Evolutionary conservation across 2,888 invertebrate genomes (phyloP), one percentile per base, ranked within the genome.

Genomic region (Calliphora vomitoria): DNA sequence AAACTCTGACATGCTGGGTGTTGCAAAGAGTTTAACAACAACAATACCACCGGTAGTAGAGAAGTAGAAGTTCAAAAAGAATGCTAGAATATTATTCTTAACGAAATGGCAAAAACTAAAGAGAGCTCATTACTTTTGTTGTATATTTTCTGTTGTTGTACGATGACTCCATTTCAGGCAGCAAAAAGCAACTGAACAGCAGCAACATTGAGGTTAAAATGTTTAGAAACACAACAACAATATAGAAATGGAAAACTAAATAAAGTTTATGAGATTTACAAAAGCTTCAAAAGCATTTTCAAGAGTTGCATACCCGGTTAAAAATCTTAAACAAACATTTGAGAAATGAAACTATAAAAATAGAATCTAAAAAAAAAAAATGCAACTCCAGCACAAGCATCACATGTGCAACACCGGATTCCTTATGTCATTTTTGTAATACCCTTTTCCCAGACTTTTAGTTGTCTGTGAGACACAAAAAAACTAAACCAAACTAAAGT

Each of bases 231-330:
- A 58, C 31, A 18, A 35, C 44, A 82, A 35, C 35, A 55, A 66
- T n/a, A 18, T n/a, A 64, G 13, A 66, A 58, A 82, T 38, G 41
- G n/a, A 60, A 62, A 53, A 38, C 13, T 68, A 41, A 41, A 76
- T 62, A 83, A 83, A 71, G 62, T 74, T 74, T 78, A 62, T 69
- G 41, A 10, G 13, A 58, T 78, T 50, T 53, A 47, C 60, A 66
- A 68, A 84, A 50, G 66, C 72, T 55, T 62, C 50, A 62, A 62
- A 78, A 64, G 71, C 53, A 72, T 15, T 60, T 60, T 38, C 35
- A 66, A 38, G 3, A 58, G 18, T 10, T 60, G 8, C 8, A 60
- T 64, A 38, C 15, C 3, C 55, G 15, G 10, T n/a, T 44, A 41
- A 25, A 58, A 74, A 64, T 50, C 13, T 50, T 53, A 18, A 81